phyloP scores from a whole-genome alignment of 1,140 invertebrate species.

The Lepidurus apus region DNA sequence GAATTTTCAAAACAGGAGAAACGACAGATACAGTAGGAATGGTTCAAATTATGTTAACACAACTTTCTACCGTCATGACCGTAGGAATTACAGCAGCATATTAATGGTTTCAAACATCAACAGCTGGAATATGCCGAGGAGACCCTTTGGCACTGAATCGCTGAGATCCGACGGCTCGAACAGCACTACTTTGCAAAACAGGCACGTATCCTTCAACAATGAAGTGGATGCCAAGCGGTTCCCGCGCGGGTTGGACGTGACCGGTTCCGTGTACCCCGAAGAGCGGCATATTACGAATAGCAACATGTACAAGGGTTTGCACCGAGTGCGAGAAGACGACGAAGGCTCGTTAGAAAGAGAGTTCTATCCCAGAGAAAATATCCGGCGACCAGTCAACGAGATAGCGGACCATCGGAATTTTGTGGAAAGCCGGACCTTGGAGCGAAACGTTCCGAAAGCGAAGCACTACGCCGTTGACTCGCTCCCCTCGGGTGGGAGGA shows the following conservation, averaged over 20 bases:
- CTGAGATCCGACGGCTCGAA: background rate
- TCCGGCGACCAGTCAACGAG: background rate
- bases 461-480: background rate
- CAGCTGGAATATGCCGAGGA: conserved; percentile 8
- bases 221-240: background rate
- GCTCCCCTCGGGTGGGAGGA: background rate
- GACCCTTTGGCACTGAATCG: background rate
- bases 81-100: background rate
- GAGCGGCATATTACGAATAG: background rate
- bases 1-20: no score
- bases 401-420: background rate
- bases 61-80: no score
- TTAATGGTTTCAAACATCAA: background rate
- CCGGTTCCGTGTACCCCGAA: background rate
- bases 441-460: background rate
- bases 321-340: background rate
- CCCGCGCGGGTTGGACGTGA: background rate
- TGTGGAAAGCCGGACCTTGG: background rate
- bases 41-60: no score
- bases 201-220: conserved; percentile 7
- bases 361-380: background rate
- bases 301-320: background rate
- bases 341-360: background rate
- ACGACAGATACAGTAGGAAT: no score
- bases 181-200: background rate